These are phyloP conservation scores for Nibea coibor DNA, from an alignment of 2,113 vertebrate species.

Conservation along the genomic window DNA sequence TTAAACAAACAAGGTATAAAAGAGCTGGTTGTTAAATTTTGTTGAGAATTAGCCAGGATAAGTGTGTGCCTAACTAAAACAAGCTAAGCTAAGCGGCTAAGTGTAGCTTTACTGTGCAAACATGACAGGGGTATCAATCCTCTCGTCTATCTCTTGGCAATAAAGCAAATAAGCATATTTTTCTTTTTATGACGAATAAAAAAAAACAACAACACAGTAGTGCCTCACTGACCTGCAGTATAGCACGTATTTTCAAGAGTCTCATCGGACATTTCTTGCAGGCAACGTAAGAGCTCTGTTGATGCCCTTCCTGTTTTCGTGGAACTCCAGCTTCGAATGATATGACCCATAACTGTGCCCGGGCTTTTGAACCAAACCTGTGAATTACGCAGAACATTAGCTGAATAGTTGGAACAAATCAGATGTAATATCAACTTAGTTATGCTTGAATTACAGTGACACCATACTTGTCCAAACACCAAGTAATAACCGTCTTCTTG, in stretches of 20 bases:
- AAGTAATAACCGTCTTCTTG: conserved; percentile 81
- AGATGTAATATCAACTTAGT: conserved; percentile 61
- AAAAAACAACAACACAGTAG: neutral
- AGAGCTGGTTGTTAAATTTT: neutral
- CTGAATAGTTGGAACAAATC: conserved; percentile 70
- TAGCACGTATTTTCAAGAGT: conserved; percentile 67
- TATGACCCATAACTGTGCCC: conserved; percentile 66
- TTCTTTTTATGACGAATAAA: neutral
- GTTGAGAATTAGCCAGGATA: neutral
- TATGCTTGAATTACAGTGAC: conserved; percentile 65
- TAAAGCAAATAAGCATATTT: neutral
- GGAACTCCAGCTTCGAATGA: conserved; percentile 63
- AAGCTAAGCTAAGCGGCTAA: neutral
- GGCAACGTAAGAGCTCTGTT: conserved; percentile 63
- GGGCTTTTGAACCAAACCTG: conserved; percentile 76
- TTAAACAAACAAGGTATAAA: neutral
- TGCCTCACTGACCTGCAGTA: conserved; percentile 71
- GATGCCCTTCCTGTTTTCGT: conserved; percentile 24
- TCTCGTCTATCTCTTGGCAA: neutral
- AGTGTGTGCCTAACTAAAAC: neutral
- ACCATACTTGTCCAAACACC: conserved; percentile 81
- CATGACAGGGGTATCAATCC: neutral
- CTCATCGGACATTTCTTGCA: conserved; percentile 65
- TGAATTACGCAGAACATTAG: conserved; percentile 63
- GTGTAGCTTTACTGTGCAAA: neutral